These are phyloP conservation scores for Lepidostoma basale DNA, from an alignment of 1,140 invertebrate species.

Conservation along the genomic window DNA sequence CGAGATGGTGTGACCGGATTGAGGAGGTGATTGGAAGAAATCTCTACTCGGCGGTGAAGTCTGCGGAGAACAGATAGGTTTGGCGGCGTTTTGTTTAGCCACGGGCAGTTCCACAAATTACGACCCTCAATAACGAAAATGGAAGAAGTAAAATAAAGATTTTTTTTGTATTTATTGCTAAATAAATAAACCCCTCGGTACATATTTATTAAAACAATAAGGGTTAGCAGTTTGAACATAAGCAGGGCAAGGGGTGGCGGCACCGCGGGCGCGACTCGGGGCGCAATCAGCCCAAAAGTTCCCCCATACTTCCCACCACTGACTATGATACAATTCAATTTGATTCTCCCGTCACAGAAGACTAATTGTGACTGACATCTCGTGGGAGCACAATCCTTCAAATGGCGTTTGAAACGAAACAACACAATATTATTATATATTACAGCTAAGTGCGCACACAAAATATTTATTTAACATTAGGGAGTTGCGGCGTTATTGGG, in stretches of 20 bases:
- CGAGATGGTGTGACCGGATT: too few species aligned
- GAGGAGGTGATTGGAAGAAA: too few species aligned
- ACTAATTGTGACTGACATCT: slow-evolving; percentile 13
- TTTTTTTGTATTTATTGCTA: not conserved
- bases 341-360: slow-evolving; percentile 2
- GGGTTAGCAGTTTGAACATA: too few species aligned
- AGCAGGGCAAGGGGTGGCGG: too few species aligned
- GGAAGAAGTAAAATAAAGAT: not conserved
- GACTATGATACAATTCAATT: slow-evolving; percentile 15
- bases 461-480: too few species aligned
- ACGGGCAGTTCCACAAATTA: not conserved
- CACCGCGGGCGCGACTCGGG: not conserved
- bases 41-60: too few species aligned
- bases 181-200: not conserved
- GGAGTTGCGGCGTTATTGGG: not conserved
- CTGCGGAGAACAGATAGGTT: too few species aligned
- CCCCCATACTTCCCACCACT: not conserved
- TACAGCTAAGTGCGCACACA: not conserved
- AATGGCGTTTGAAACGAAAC: not conserved
- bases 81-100: not conserved
- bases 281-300: not conserved
- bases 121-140: not conserved
- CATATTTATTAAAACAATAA: too few species aligned
- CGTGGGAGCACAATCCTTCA: not conserved
- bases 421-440: not conserved